Conservation (phyloP, 1,140 invertebrate genomes). For the Pectinophora gossypiella region DNA sequence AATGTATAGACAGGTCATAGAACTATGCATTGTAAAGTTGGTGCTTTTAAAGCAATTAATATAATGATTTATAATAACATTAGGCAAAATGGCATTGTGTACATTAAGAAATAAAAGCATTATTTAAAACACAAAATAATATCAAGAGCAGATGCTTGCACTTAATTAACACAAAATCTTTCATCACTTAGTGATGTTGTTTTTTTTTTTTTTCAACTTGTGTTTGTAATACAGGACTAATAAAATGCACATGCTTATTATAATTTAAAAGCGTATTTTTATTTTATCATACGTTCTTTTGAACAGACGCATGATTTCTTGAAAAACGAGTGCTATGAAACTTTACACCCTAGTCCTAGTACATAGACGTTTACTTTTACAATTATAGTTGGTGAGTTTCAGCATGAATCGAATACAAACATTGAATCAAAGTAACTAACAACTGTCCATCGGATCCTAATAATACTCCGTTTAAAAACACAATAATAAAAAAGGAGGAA, state of each 20-base stretch:
- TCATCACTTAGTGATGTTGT: conserved; percentile 70
- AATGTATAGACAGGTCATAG: conserved; percentile 73
- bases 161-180: conserved; percentile 47
- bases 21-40: conserved; percentile 73
- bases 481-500: no score
- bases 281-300: neutral
- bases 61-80: conserved; percentile 72
- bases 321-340: no score
- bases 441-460: no score
- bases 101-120: conserved; percentile 71
- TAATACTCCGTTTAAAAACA: no score
- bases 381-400: no score
- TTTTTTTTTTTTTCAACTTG: conserved; percentile 40
- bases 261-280: neutral
- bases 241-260: conserved; percentile 45
- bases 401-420: no score
- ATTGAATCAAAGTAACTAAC: no score
- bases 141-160: conserved; percentile 65
- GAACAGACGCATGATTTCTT: no score
- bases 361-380: no score
- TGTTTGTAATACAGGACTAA: conserved; percentile 38
- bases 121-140: conserved; percentile 66
- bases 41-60: conserved; percentile 74
- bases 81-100: conserved; percentile 74
- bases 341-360: no score